Conservation (phyloP, 2,888 invertebrate genomes). For the Bombyx huttoni region DNA sequence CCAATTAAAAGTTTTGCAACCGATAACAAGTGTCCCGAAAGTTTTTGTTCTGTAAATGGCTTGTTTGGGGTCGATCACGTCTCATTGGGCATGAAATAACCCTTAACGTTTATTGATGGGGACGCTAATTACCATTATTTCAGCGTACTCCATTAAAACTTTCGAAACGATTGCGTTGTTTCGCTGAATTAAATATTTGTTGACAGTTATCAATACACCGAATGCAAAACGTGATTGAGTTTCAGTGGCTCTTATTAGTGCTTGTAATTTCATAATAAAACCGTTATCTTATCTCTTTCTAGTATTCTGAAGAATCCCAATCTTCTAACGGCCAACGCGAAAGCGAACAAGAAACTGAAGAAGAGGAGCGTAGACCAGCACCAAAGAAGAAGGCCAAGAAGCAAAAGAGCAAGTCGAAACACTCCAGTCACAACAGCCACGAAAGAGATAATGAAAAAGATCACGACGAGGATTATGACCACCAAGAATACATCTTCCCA, state of each 20-base stretch:
- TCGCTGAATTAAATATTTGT: neutral
- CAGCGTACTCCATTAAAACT: neutral
- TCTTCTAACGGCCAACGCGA: neutral
- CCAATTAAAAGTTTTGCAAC: neutral
- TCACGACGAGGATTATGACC: neutral
- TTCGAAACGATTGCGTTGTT: neutral
- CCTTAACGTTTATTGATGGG: neutral
- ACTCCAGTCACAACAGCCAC: neutral
- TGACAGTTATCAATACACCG: neutral
- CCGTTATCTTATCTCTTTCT: neutral
- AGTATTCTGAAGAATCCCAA: neutral
- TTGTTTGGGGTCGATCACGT: neutral
- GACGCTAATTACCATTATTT: neutral
- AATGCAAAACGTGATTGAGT: too few relatives aligned
- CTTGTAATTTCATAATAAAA: too few relatives aligned
- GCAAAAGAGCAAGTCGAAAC: conserved; percentile 1
- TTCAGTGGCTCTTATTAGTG: too few relatives aligned
- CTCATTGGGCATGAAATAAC: neutral
- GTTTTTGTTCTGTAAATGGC: neutral
- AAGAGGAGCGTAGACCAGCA: neutral
- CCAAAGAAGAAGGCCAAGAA: conserved; percentile 3
- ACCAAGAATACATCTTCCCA: neutral
- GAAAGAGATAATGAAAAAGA: neutral
- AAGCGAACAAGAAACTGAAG: neutral
- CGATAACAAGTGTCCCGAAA: neutral